Percentiles rank a stretch among this genome's conserved stretches.
Evolutionary conservation across 1,140 invertebrate species (phyloP).

Genomic region (Bathynomus jamesi): DNA sequence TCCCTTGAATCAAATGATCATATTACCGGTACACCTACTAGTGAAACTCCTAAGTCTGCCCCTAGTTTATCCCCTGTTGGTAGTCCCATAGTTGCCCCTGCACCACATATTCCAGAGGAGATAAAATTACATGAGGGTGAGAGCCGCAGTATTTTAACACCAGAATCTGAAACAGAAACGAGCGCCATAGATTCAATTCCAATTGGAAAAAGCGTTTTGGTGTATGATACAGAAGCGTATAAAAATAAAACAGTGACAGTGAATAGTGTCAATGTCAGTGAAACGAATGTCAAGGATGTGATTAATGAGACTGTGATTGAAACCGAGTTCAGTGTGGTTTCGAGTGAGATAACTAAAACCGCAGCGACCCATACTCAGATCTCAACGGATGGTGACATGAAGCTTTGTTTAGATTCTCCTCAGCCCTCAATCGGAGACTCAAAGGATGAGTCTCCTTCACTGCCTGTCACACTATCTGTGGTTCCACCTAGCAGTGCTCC

Average conservation of each 20-base stretch:
- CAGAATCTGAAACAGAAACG: too few species aligned
- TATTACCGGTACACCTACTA: not conserved
- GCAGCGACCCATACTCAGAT: not conserved
- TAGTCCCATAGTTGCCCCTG: too few species aligned
- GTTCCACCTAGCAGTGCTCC: not conserved
- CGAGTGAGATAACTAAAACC: too few species aligned
- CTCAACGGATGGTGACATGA: too few species aligned
- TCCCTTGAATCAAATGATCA: too few species aligned
- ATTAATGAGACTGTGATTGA: not conserved
- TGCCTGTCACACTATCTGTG: slow-evolving; percentile 3
- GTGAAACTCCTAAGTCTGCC: not conserved
- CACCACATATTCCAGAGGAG: too few species aligned
- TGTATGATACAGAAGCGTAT: not conserved
- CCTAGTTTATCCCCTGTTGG: not conserved
- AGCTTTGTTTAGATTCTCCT: too few species aligned
- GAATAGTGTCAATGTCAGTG: not conserved
- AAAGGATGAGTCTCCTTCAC: not conserved
- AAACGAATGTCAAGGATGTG: not conserved
- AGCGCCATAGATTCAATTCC: not conserved
- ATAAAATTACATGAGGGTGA: too few species aligned
- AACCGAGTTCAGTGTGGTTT: not conserved
- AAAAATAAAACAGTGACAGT: not conserved
- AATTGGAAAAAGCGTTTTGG: not conserved
- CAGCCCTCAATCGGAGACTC: not conserved
- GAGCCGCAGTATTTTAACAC: too few species aligned